Evolutionary conservation across 1,140 invertebrate genomes (phyloP).

Genomic region (Luehdorfia chinensis): DNA sequence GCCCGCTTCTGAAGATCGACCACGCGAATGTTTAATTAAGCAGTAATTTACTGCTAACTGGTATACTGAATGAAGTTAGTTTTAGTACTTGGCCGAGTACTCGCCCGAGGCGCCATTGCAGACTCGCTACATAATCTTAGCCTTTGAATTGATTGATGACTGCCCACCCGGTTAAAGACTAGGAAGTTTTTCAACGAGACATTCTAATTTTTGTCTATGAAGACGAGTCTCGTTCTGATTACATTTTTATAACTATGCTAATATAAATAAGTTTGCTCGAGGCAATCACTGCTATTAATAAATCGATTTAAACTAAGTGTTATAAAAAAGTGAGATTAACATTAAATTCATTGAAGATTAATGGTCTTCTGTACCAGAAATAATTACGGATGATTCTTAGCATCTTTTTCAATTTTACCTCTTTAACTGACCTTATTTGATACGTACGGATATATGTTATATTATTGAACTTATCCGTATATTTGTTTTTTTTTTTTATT

Average conservation of each 20-base stretch:
- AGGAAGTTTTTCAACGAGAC: constrained; percentile 19
- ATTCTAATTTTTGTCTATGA: constrained; percentile 18
- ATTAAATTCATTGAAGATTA: too few species aligned
- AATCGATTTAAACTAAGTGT: constrained; percentile 15
- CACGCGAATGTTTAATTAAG: constrained; percentile 58
- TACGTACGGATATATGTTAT: too few species aligned
- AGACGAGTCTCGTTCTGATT: constrained; percentile 4
- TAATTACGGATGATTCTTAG: too few species aligned
- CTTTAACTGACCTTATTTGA: too few species aligned
- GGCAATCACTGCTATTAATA: constrained; percentile 2
- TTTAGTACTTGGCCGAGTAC: constrained; percentile 14
- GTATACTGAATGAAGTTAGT: constrained; percentile 38
- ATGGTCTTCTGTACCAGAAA: too few species aligned
- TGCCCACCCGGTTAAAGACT: constrained; percentile 16
- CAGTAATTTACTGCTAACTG: constrained; percentile 55
- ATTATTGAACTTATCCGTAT: neutral
- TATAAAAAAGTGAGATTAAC: too few species aligned
- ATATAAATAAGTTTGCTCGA: constrained; percentile 10
- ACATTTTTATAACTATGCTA: constrained; percentile 3
- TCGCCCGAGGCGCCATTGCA: constrained; percentile 24
- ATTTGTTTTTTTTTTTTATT: neutral
- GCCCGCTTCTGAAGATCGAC: constrained; percentile 22
- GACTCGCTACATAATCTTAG: constrained; percentile 32
- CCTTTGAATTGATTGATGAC: constrained; percentile 33
- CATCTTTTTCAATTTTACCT: too few species aligned